Base-by-base conservation (phyloP, 2,888 invertebrate genomes). In the Cynaeus angustus region DNA sequence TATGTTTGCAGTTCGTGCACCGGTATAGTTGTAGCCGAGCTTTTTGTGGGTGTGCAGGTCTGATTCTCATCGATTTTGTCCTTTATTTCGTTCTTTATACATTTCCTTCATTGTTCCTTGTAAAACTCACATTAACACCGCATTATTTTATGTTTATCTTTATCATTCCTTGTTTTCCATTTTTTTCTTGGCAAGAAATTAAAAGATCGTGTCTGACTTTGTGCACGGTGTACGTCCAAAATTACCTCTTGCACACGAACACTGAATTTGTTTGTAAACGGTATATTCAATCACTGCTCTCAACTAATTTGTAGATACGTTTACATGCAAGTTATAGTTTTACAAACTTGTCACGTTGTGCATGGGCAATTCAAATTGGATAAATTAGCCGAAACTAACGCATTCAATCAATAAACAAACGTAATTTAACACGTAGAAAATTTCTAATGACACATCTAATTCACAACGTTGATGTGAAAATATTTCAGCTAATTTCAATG, bases 301-400 rank as follows among this genome's bases (percentile, higher is more conserved):
- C 33, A 37, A 12, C 30, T 53, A 38, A 55, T 55, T 55, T 52
- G 33, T 16, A 55, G 41, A 38, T 55, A 13, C n/a, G 33, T 33
- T 2, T 33, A 33, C 33, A 33, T 33, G 33, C 9, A 33, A 33
- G 33, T 33, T 33, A 9, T 33, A 33, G 33, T 33, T 33, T 33
- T 33, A 33, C 33, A 33, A 33, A 33, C 33, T 33, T 33, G n/a
- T 33, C 33, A 33, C 33, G 33, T 33, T 33, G 6, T 33, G 33
- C 6, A 33, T 33, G 33, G 2, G 33, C n/a, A 33, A 41, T 41
- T n/a, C 3, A 41, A 13, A 41, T 10, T 12, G 41, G 41, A 12
- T 41, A 41, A 41, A 41, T 41, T 41, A n/a, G 13, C 9, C 41
- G 12, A 10, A 41, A 41, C 41, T 41, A 41, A 41, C 13, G 10